Evolutionary conservation across 2,888 invertebrate species (phyloP).

Genomic region (Phortica okadai): DNA sequence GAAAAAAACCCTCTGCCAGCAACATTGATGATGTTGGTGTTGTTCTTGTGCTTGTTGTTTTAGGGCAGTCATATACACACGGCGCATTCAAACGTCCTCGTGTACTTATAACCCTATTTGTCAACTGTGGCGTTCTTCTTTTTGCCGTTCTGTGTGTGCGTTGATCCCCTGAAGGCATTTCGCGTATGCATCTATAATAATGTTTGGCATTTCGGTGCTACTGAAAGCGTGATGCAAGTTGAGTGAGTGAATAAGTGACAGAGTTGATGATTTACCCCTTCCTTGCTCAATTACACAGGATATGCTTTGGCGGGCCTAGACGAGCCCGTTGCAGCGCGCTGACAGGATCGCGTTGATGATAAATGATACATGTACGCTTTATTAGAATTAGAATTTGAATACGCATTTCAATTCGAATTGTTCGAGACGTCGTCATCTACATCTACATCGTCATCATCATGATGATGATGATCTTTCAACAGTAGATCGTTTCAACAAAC

Average conservation of each 20-base stretch:
- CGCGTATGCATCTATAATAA: conserved; percentile 49
- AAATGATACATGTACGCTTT: conserved; percentile 67
- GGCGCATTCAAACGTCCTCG: conserved; percentile 39
- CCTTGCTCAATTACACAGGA: conserved; percentile 61
- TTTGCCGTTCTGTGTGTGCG: not conserved
- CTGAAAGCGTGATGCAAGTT: conserved; percentile 18
- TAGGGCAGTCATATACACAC: conserved; percentile 42
- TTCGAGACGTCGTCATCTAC: not conserved
- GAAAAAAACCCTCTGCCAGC: not conserved
- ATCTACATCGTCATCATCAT: not conserved
- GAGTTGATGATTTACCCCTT: conserved; percentile 48
- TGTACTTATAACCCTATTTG: conserved; percentile 50
- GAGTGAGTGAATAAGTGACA: not conserved
- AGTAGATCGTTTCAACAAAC: conserved; percentile 53
- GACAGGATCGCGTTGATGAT: conserved; percentile 52
- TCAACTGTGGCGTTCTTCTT: conserved; percentile 45
- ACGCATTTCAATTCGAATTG: conserved; percentile 62
- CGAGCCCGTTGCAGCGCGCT: conserved; percentile 30
- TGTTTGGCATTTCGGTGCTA: conserved; percentile 54
- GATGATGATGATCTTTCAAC: conserved; percentile 4
- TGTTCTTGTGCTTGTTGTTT: conserved; percentile 25
- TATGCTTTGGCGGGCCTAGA: conserved; percentile 1
- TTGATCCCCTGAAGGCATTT: conserved; percentile 26
- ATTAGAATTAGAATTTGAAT: conserved; percentile 66
- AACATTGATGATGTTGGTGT: not conserved